Evolutionary conservation across 2,113 vertebrate species (phyloP).

Genomic region (Caranx melampygus): DNA sequence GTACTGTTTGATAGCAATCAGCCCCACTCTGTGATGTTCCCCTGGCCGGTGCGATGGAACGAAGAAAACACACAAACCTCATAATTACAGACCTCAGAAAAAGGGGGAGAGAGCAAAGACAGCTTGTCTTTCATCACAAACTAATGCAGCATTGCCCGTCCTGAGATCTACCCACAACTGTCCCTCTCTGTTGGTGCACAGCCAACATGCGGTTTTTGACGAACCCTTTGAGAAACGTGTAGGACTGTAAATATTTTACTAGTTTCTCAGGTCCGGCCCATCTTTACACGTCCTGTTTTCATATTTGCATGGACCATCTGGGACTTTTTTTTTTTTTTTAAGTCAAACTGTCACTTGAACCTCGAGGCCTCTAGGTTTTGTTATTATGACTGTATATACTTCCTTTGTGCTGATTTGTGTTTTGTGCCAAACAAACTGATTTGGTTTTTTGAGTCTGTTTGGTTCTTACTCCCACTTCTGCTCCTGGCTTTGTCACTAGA

Average conservation of each 20-base stretch:
- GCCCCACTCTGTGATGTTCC: slow-evolving; percentile 67
- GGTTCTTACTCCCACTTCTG: not conserved
- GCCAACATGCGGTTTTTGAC: slow-evolving; percentile 35
- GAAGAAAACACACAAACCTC: slow-evolving; percentile 59
- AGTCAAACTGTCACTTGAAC: too few species aligned
- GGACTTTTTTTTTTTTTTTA: too few species aligned
- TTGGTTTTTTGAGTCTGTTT: not conserved
- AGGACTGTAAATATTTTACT: slow-evolving; percentile 14
- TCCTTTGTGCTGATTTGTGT: too few species aligned
- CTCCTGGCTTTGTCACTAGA: not conserved
- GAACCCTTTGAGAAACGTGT: slow-evolving; percentile 41
- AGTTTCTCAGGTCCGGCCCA: slow-evolving; percentile 14
- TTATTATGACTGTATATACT: too few species aligned
- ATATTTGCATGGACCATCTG: too few species aligned
- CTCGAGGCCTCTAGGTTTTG: too few species aligned
- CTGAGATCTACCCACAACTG: slow-evolving; percentile 59
- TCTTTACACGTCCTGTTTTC: too few species aligned
- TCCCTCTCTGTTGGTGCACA: slow-evolving; percentile 36
- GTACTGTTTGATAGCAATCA: slow-evolving; percentile 66
- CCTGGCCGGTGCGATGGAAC: slow-evolving; percentile 63
- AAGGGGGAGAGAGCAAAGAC: slow-evolving; percentile 30
- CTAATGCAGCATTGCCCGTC: slow-evolving; percentile 56
- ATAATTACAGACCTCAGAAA: slow-evolving; percentile 73
- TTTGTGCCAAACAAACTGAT: too few species aligned
- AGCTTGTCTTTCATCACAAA: slow-evolving; percentile 75